Base-by-base conservation (phyloP, 2,888 invertebrate genomes). In the Oscheius onirici region DNA sequence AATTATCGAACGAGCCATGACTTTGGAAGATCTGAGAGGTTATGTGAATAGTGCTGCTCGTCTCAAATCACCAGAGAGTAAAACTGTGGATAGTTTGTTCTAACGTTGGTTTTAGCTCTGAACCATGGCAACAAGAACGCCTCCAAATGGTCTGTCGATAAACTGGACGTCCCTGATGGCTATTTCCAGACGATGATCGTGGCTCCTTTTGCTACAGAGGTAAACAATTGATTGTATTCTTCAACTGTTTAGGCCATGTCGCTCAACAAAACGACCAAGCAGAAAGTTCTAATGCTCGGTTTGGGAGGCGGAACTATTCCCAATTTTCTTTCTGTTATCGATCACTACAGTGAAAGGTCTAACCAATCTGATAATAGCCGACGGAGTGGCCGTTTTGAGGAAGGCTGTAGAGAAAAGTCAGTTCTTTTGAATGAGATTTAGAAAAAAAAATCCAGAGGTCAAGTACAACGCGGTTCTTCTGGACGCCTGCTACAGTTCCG, bases 171-270 rank as follows among this genome's bases (percentile, higher is more conserved):
- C 11, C 67, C 69, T 54, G 46, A 68, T 8, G 57, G 77, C 69
- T 77, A 77, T 68, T 71, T 75, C 17, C 49, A 75, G 49, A 63
- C 72, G 40, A 69, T 77, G 20, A 69, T 77, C 11, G 73, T 74
- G 20, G 51, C 75, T 22, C 73, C 75, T 15, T 77, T 77, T 51
- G 61, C 72, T 13, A 77, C 73, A 65, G 73, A 74, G 24, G 76
- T 76, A 46, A 15, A 8, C 43, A 6, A n/a, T 46, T 51, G 10
- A 11, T 20, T 20, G 3, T 46, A 8, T 34, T 34, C 34, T 5
- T 8, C 8, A 34, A 22, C 5, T 22, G 52, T 55, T 8, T n/a
- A 49, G 28, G 63, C 49, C 26, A n/a, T 63, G 28, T 20, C 24
- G 6, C 15, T 22, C n/a, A 28, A 44, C 3, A 11, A 15, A 15